A percentile compares a stretch with the other conserved stretches of the same genome.
phyloP scores from a whole-genome alignment of 2,888 invertebrate genomes.

The Drosophila incognita region DNA sequence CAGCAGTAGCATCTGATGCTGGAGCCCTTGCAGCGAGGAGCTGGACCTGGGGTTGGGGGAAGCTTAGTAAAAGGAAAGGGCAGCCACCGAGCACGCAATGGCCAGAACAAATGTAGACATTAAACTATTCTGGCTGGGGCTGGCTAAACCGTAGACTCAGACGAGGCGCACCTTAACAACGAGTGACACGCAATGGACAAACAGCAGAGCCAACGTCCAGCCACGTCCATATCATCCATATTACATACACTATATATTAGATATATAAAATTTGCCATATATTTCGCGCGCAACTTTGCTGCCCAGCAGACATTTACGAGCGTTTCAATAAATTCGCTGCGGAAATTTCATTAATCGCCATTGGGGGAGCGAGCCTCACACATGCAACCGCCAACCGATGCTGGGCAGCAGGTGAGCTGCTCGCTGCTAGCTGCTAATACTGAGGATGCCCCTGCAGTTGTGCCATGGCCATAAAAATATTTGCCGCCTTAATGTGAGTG shows the following conservation, averaged over 20 bases:
- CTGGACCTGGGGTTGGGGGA: conserved; percentile 2
- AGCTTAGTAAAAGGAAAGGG: conserved; percentile 61
- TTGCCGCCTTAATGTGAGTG: conserved; percentile 79
- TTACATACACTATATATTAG: conserved; percentile 47
- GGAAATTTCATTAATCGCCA: conserved; percentile 76
- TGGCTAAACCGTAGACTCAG: conserved; percentile 25
- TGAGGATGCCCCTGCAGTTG: conserved; percentile 52
- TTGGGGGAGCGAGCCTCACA: conserved; percentile 32
- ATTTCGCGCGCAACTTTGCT: conserved; percentile 47
- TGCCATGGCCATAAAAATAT: conserved; percentile 74
- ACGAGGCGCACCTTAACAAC: conserved; percentile 54
- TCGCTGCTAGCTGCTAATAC: conserved; percentile 9
- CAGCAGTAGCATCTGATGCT: conserved; percentile 51
- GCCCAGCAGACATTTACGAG: conserved; percentile 50
- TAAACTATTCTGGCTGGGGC: conserved; percentile 64
- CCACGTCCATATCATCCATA: conserved; percentile 46
- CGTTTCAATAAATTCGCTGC: conserved; percentile 71
- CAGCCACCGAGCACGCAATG: conserved; percentile 75
- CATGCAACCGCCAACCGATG: conserved; percentile 2
- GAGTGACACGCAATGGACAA: conserved; percentile 75
- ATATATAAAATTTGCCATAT: conserved; percentile 65
- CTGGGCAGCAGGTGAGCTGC: conserved; percentile 48
- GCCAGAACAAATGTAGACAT: conserved; percentile 80
- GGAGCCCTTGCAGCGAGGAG: conserved; percentile 28
- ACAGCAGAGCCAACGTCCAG: conserved; percentile 47